A percentile compares a stretch with the other conserved stretches of the same genome.
Conservation (phyloP, 2,888 invertebrate genomes). For the Anorthoa munda region DNA sequence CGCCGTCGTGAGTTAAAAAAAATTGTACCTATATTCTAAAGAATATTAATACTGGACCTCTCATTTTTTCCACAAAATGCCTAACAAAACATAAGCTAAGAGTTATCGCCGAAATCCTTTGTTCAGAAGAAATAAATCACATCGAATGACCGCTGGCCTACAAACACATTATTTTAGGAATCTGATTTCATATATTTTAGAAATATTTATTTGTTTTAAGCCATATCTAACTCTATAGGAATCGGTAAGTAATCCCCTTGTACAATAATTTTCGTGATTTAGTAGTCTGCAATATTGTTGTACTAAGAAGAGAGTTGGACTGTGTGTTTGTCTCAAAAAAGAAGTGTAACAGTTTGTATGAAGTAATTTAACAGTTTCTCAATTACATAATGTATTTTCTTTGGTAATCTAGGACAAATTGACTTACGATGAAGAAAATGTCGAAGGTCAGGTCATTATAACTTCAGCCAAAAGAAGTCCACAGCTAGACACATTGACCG, state of each 20-base stretch:
- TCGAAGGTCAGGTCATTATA: too few species aligned
- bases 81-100: constrained; percentile 28
- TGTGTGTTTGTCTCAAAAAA: neutral
- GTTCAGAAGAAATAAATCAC: constrained; percentile 55
- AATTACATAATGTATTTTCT: too few species aligned
- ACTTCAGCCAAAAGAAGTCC: too few species aligned
- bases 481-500: too few species aligned
- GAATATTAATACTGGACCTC: neutral
- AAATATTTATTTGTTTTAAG: constrained; percentile 45
- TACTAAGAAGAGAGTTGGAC: too few species aligned
- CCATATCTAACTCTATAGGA: constrained; percentile 12
- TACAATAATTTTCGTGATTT: constrained; percentile 42
- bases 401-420: too few species aligned
- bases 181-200: constrained; percentile 35
- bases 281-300: constrained; percentile 10
- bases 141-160: constrained; percentile 34
- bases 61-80: constrained; percentile 27
- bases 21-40: neutral
- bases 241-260: constrained; percentile 45
- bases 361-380: too few species aligned
- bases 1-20: too few species aligned
- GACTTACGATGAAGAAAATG: too few species aligned
- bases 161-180: constrained; percentile 41
- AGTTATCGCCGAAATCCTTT: constrained; percentile 49
- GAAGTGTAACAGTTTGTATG: too few species aligned